Percentiles rank a stretch among this genome's conserved stretches.
These are phyloP conservation scores for Chorisops tibialis DNA, from an alignment of 2,888 invertebrate species.

Conservation along the genomic window DNA sequence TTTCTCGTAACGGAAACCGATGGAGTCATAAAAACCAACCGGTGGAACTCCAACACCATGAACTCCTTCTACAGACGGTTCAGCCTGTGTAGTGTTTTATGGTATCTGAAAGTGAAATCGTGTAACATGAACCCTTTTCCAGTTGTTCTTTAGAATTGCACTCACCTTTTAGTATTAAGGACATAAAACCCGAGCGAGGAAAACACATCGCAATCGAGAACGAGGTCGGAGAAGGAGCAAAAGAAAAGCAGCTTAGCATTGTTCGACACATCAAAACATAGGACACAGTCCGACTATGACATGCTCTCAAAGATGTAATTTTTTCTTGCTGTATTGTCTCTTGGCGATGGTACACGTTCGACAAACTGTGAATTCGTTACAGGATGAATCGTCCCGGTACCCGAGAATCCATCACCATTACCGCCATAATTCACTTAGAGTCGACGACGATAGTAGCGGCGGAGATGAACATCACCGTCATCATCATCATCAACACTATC, in stretches of 20 bases:
- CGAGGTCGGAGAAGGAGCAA: too few relatives aligned
- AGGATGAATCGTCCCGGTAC: constrained; percentile 5
- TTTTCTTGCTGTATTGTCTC: constrained; percentile 15
- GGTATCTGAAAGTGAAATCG: constrained; percentile 26
- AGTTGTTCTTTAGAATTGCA: constrained; percentile 13
- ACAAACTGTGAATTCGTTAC: constrained; percentile 18
- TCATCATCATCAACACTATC: not conserved
- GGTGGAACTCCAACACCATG: constrained; percentile 16
- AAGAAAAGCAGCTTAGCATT: too few relatives aligned
- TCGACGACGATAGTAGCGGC: not conserved
- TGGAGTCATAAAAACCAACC: not conserved
- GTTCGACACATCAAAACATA: too few relatives aligned
- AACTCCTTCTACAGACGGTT: constrained; percentile 21
- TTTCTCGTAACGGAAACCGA: too few relatives aligned
- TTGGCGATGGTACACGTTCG: constrained; percentile 12
- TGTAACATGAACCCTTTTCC: constrained; percentile 24
- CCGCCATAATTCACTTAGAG: constrained; percentile 2
- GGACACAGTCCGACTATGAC: constrained; percentile 9
- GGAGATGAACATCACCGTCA: not conserved
- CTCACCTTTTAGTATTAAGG: constrained; percentile 9
- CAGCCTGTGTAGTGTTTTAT: constrained; percentile 25
- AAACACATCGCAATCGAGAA: too few relatives aligned
- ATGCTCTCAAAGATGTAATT: constrained; percentile 18
- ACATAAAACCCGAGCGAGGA: not conserved
- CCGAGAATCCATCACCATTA: not conserved